These are phyloP conservation scores for Phenganax stokvisi DNA, from an alignment of 92 coral and sea anemone species.

Conservation along the genomic window DNA sequence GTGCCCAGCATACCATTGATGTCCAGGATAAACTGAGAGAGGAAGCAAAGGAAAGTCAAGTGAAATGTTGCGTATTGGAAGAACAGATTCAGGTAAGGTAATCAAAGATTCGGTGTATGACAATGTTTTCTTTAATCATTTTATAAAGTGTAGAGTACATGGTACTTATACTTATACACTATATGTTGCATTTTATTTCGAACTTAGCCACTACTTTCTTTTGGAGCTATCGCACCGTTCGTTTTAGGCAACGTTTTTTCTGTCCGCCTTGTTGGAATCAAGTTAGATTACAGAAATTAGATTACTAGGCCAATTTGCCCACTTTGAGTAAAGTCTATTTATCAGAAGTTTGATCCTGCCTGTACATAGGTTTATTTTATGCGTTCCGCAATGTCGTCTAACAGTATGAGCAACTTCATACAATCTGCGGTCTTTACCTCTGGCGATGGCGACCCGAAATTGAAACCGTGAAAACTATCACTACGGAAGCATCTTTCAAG, in stretches of 20 bases:
- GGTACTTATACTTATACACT: background rate
- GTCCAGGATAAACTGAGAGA: background rate
- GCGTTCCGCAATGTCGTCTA: background rate
- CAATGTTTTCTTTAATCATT: too few species aligned
- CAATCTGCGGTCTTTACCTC: background rate
- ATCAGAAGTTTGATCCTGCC: background rate
- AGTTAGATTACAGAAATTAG: too few species aligned
- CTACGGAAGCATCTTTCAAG: background rate
- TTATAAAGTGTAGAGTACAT: background rate
- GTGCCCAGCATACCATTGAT: conserved; percentile 6
- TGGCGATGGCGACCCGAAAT: background rate
- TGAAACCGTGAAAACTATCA: background rate
- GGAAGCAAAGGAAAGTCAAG: conserved; percentile 30
- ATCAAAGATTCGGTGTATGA: too few species aligned
- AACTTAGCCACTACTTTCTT: background rate
- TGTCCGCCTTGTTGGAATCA: too few species aligned
- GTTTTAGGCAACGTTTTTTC: too few species aligned
- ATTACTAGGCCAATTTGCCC: too few species aligned
- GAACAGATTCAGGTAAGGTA: conserved; percentile 26
- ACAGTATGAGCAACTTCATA: background rate
- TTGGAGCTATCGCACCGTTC: background rate
- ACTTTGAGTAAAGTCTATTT: too few species aligned
- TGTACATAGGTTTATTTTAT: background rate
- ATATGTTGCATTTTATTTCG: too few species aligned
- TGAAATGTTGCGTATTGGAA: conserved; percentile 23